phyloP scores from a whole-genome alignment of 1,140 invertebrate species.

The Lamellibrachia luymesi region DNA sequence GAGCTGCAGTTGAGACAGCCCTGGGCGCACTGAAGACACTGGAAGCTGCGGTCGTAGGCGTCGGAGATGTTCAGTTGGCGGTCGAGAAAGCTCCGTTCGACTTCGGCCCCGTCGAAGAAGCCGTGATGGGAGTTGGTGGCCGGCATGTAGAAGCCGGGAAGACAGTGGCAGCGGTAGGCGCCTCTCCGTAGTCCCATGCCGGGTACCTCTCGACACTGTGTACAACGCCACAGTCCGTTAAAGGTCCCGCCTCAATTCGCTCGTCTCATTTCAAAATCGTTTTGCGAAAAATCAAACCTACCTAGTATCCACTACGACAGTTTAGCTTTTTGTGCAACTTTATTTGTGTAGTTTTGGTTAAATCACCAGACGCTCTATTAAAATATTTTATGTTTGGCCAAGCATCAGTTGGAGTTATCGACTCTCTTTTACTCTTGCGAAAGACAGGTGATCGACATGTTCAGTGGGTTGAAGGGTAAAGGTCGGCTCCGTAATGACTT shows the following conservation, averaged over 20 bases:
- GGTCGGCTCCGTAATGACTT: too few relatives aligned
- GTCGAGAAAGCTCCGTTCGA: slow-evolving; percentile 45
- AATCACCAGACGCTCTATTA: too few relatives aligned
- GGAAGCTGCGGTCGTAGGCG: slow-evolving; percentile 43
- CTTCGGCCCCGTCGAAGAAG: slow-evolving; percentile 43
- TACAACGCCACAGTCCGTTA: slow-evolving; percentile 11
- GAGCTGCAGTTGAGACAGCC: slow-evolving; percentile 61
- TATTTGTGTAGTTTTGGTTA: too few relatives aligned
- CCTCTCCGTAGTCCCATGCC: slow-evolving; percentile 40
- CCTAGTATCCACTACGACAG: too few relatives aligned
- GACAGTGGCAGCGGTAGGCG: slow-evolving; percentile 48
- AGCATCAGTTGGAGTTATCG: too few relatives aligned
- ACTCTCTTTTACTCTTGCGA: too few relatives aligned
- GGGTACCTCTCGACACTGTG: slow-evolving; percentile 45
- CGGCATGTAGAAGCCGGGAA: slow-evolving; percentile 37
- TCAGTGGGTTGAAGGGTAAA: too few relatives aligned
- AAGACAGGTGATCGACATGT: too few relatives aligned
- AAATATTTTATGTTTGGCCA: too few relatives aligned
- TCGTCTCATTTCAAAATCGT: too few relatives aligned
- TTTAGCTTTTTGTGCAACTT: too few relatives aligned
- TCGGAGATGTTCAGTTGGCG: slow-evolving; percentile 33
- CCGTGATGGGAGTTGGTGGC: slow-evolving; percentile 33
- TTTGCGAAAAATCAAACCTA: too few relatives aligned
- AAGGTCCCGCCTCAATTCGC: not conserved
- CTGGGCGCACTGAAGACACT: slow-evolving; percentile 63